Evolutionary conservation across 2,888 invertebrate genomes (phyloP).

Genomic region (Mimachlamys varia): DNA sequence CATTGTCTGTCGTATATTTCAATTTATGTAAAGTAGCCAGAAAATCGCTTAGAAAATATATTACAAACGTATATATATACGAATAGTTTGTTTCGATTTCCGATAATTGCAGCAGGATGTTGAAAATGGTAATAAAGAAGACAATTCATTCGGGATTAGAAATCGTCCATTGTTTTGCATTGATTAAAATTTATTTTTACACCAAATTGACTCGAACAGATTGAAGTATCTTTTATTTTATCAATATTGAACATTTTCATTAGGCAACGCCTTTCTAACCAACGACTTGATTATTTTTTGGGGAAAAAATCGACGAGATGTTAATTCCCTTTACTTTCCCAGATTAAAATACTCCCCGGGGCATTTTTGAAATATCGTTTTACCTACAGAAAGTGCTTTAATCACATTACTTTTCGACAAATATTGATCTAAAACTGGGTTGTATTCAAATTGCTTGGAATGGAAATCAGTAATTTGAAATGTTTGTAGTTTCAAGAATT

Average conservation of each 20-base stretch:
- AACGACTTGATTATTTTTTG: background rate
- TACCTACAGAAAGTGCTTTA: background rate
- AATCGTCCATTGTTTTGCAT: background rate
- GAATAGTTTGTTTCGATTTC: too few species aligned
- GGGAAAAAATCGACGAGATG: background rate
- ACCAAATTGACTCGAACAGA: background rate
- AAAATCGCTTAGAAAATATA: too few species aligned
- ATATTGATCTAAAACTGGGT: background rate
- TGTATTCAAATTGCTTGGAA: background rate
- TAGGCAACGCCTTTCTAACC: background rate
- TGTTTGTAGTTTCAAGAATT: too few species aligned
- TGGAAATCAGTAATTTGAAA: background rate
- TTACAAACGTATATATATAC: too few species aligned
- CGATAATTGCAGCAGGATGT: too few species aligned
- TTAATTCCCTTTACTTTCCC: background rate
- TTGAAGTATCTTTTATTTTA: background rate
- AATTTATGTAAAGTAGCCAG: too few species aligned
- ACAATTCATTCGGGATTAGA: background rate
- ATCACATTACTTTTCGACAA: background rate
- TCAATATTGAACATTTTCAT: background rate
- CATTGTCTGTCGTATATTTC: too few species aligned
- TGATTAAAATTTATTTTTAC: background rate
- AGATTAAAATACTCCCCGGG: background rate
- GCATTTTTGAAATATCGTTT: background rate
- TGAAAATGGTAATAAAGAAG: background rate